Evolutionary conservation across 2,888 invertebrate genomes (phyloP), one percentile per base, ranked within the genome.

Genomic region (Chloroclystis v-ata): DNA sequence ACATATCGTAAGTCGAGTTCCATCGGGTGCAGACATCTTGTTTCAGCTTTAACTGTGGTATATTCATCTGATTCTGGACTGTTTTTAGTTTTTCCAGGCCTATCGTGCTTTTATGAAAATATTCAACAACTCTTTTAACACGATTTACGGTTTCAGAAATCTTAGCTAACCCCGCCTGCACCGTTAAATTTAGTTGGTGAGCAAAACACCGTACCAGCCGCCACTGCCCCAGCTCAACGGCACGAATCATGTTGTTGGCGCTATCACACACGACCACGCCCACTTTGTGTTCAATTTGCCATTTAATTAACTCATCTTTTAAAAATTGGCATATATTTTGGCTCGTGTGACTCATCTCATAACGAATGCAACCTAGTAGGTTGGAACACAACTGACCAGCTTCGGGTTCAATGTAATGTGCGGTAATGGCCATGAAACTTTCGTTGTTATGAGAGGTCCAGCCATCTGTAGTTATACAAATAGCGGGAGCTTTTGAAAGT

Each of bases 381-480:
- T 29, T 29, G 6, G 29, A 12, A 9, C 30, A 30, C 30, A 30
- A 13, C 14, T 13, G 12, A 30, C 30, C 14, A 8, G 30, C 14
- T 30, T 30, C 30, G 12, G 30, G 30, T 12, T 30, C 30, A 14
- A 30, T 30, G 12, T 16, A 30, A 30, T 40, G 40, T 24, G 30
- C 40, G 6, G 40, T 40, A 12, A 40, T 9, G 6, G 12, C 40
- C 20, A 28, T 28, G 28, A 20, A 43, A 12, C 28, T 35, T 20
- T 43, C 26, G 12, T 37, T 37, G 20, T 16, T 35, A 10, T 37
- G 20, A 0, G 43, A 43, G 4, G 35, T 43, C 43, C 43, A 43
- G 20, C 20, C 37, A 28, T 43, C 28, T 20, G 43, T 43, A 7
- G 28, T 43, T 14, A 43, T 28, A 11, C 43, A 43, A 6, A 43